Percentiles rank a stretch among this genome's conserved stretches.
Conservation (phyloP, 2,797 vertebrate genomes). For the Fistularia tabacaria region DNA sequence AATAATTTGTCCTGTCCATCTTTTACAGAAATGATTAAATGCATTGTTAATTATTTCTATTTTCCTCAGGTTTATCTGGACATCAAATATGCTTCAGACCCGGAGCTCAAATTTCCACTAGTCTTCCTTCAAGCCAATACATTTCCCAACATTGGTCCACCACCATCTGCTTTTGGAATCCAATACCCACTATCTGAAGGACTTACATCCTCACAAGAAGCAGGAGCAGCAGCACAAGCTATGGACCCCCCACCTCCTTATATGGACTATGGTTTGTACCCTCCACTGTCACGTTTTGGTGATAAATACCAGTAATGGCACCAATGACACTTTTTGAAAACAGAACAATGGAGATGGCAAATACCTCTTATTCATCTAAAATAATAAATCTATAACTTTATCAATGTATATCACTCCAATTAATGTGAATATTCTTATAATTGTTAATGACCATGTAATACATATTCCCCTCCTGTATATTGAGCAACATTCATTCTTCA, state of each 20-base stretch:
- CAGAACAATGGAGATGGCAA: no score
- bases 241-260: constrained; percentile 50
- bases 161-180: constrained; percentile 25
- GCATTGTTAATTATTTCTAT: no score
- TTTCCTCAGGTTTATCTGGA: constrained; percentile 68
- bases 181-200: constrained; percentile 17
- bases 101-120: constrained; percentile 69
- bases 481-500: no score
- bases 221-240: constrained; percentile 11
- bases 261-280: constrained; percentile 36
- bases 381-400: no score
- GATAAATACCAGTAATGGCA: constrained; percentile 7
- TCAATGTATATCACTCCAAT: no score
- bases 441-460: no score
- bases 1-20: no score
- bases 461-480: no score
- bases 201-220: neutral
- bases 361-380: no score
- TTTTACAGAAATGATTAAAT: no score
- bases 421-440: no score
- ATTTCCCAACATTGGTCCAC: neutral
- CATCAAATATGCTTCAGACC: constrained; percentile 67
- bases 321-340: neutral
- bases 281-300: constrained; percentile 18
- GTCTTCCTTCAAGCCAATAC: constrained; percentile 49